Evolutionary conservation across 2,888 invertebrate genomes (phyloP).

Genomic region (Chymomyza amoena): DNA sequence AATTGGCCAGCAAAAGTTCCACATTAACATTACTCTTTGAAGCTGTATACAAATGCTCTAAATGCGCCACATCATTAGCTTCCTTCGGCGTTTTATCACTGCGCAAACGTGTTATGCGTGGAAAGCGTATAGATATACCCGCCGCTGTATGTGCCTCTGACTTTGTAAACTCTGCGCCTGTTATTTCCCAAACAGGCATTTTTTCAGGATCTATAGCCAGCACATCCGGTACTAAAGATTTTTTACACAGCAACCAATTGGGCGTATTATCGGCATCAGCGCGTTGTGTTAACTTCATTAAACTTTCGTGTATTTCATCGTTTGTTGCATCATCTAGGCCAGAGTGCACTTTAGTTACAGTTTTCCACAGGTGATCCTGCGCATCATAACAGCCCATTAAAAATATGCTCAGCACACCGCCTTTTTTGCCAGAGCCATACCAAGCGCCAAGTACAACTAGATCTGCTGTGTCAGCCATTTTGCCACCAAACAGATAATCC

Average conservation of each 20-base stretch:
- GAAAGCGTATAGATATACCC: slow-evolving; percentile 96
- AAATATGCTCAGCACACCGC: slow-evolving; percentile 95
- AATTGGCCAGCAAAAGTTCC: slow-evolving; percentile 71
- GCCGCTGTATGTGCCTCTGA: slow-evolving; percentile 93
- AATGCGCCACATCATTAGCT: slow-evolving; percentile 89
- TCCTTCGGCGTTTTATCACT: slow-evolving; percentile 91
- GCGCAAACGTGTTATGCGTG: slow-evolving; percentile 90
- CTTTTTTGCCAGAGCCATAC: slow-evolving; percentile 95
- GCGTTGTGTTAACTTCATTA: slow-evolving; percentile 85
- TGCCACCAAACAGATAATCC: slow-evolving; percentile 94
- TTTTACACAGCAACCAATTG: slow-evolving; percentile 89
- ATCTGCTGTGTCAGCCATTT: slow-evolving; percentile 97
- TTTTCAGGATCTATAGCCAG: slow-evolving; percentile 89
- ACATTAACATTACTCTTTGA: slow-evolving; percentile 80
- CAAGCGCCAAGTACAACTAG: slow-evolving; percentile 96
- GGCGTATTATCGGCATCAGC: slow-evolving; percentile 87
- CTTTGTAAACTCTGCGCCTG: slow-evolving; percentile 88
- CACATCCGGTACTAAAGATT: slow-evolving; percentile 93
- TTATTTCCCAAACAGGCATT: slow-evolving; percentile 97
- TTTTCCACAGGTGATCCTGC: slow-evolving; percentile 85
- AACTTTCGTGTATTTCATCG: slow-evolving; percentile 84
- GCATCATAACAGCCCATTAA: slow-evolving; percentile 94
- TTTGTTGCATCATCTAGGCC: slow-evolving; percentile 94
- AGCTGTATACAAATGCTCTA: slow-evolving; percentile 84
- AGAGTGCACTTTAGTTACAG: slow-evolving; percentile 94